A percentile compares a stretch with the other conserved stretches of the same genome.
phyloP scores from a whole-genome alignment of 2,888 invertebrate genomes.

The Dryadula phaetusa region DNA sequence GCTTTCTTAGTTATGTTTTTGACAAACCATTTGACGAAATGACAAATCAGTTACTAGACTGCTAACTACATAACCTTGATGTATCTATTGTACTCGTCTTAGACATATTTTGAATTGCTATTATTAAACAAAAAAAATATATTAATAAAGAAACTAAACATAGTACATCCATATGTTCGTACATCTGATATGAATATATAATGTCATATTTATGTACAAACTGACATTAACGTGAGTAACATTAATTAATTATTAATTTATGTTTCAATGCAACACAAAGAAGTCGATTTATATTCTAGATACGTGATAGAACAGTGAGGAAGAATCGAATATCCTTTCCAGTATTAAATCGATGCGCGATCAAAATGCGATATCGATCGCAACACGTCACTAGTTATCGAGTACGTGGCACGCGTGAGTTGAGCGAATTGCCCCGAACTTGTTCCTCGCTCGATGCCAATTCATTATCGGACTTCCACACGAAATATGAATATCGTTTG shows the following conservation, averaged over 20 bases:
- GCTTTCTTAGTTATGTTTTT: too few relatives aligned
- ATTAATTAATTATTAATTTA: not conserved
- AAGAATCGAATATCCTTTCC: slow-evolving; percentile 29
- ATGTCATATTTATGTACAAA: not conserved
- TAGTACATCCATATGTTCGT: not conserved
- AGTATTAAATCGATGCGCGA: slow-evolving; percentile 40
- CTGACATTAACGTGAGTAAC: slow-evolving; percentile 3
- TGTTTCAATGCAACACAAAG: slow-evolving; percentile 3
- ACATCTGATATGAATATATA: not conserved
- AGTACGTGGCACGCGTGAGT: slow-evolving; percentile 57
- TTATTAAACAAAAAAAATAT: too few relatives aligned
- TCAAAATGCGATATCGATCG: slow-evolving; percentile 45
- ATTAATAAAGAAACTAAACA: not conserved
- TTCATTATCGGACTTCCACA: slow-evolving; percentile 79
- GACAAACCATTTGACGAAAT: too few relatives aligned
- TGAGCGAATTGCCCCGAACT: slow-evolving; percentile 71
- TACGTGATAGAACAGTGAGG: slow-evolving; percentile 11
- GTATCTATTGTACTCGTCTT: too few relatives aligned
- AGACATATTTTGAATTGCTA: too few relatives aligned
- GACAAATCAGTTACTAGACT: too few relatives aligned
- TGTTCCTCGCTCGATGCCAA: slow-evolving; percentile 74
- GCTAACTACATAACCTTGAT: too few relatives aligned
- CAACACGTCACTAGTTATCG: slow-evolving; percentile 53
- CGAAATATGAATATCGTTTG: slow-evolving; percentile 68
- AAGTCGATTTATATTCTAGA: slow-evolving; percentile 35